phyloP scores from a whole-genome alignment of 2,113 vertebrate species.

The Protobothrops flavoviridis region DNA sequence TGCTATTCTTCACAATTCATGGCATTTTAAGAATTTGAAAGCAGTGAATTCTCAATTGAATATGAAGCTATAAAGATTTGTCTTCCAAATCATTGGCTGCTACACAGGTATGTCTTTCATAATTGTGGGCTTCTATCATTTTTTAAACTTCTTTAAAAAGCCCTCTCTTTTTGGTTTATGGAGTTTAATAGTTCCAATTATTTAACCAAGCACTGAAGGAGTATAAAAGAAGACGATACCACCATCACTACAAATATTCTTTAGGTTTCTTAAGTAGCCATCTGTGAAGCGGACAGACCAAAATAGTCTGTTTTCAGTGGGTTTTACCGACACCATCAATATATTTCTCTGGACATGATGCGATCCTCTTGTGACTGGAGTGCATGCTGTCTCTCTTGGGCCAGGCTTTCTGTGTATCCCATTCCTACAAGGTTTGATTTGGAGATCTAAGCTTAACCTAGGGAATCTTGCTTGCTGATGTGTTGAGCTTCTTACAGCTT shows the following conservation, averaged over 20 bases:
- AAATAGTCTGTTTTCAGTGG: background rate
- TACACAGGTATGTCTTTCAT: conserved; percentile 1
- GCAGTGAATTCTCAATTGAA: conserved; percentile 39
- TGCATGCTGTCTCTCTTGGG: background rate
- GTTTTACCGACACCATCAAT: background rate
- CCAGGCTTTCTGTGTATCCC: background rate
- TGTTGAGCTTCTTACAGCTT: background rate
- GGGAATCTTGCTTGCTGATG: background rate
- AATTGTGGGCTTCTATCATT: conserved; percentile 28
- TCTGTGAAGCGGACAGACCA: background rate
- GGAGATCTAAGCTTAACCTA: background rate
- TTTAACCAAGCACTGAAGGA: background rate
- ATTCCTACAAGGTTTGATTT: background rate
- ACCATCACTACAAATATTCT: background rate
- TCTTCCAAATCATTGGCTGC: conserved; percentile 30
- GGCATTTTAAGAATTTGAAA: conserved; percentile 55
- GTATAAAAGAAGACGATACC: background rate
- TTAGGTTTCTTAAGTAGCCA: background rate
- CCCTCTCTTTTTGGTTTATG: background rate
- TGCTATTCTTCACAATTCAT: conserved; percentile 42
- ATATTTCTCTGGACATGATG: background rate
- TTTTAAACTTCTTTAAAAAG: conserved; percentile 29
- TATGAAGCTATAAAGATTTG: conserved; percentile 34
- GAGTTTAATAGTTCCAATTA: background rate
- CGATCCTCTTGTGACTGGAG: background rate